phyloP scores from a whole-genome alignment of 2,888 invertebrate genomes.

The Nipponacmea schrenckii region DNA sequence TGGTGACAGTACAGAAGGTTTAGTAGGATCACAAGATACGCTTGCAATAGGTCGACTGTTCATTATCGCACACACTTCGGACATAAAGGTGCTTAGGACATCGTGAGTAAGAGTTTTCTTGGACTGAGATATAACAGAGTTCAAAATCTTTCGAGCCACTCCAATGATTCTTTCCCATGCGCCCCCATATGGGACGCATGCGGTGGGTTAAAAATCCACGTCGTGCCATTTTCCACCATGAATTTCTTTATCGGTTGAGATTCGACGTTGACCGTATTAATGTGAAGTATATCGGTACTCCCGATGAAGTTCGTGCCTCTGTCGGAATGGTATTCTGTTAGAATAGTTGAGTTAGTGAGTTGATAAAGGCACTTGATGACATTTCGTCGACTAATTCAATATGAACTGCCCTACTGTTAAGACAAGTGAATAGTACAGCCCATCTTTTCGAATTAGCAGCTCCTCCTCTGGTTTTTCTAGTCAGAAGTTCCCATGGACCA shows the following conservation, averaged over 20 bases:
- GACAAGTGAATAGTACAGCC: conserved; percentile 36
- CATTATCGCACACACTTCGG: conserved; percentile 31
- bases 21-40: too few species aligned
- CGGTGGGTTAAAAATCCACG: conserved; percentile 35
- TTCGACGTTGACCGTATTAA: too few species aligned
- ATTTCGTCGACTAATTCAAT: conserved; percentile 37
- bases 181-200: conserved; percentile 35
- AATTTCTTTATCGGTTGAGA: too few species aligned
- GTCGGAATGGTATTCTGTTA: too few species aligned
- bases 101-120: conserved; percentile 28
- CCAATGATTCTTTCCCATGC: conserved; percentile 33
- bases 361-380: conserved; percentile 35
- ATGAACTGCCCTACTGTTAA: conserved; percentile 33
- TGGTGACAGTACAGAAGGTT: too few species aligned
- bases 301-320: too few species aligned
- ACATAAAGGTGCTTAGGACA: conserved; percentile 29
- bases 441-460: conserved; percentile 30
- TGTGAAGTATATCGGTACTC: too few species aligned
- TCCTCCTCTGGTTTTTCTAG: conserved; percentile 31
- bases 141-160: conserved; percentile 25
- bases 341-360: conserved; percentile 28
- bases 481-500: conserved; percentile 31
- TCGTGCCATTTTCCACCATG: too few species aligned
- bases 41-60: conserved; percentile 33
- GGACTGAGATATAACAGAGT: conserved; percentile 24